Base-by-base conservation (phyloP, 2,113 vertebrate genomes). In the Bubo bubo region DNA sequence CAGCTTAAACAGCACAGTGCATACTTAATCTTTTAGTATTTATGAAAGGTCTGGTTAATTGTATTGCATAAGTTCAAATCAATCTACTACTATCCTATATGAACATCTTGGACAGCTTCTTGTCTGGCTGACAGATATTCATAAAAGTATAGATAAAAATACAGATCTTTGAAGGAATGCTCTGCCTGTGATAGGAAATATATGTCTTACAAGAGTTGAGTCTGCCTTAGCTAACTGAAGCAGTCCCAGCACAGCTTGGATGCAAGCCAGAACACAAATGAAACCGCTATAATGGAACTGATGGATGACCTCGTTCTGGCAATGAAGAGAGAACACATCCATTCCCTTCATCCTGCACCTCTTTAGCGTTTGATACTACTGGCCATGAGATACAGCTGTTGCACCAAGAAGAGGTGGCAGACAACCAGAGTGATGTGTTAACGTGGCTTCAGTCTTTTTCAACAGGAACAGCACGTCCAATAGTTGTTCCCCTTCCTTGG, bases 291-390 rank as follows among this genome's bases (percentile, higher is more conserved):
- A 79, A 50, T 35, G 71, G 66, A 93, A 76, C 76, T 91, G 95
- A 95, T 58, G 53, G 70, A 93, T 94, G 71, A 91, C 50, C 71
- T 88, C 0, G 0, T 90, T 81, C 77, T 49, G 18, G 87, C 77
- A 82, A 79, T 10, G 43, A 91, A 47, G 80, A 81, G 50, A 70
- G 59, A 84, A 91, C 80, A 91, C 12, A 85, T 95, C 74, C 41
- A 73, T 87, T 82, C 70, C 82, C 77, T 90, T 97, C 87, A 83
- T 73, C 49, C 67, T 80, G 59, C 88, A 95, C 79, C 75, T 96
- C 94, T 96, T 92, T 28, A 93, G 76, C 6, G 2, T 87, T 72
- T 77, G 60, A 73, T 80, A 84, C 28, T 45, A 32, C 63, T 73
- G 73, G 76, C 71, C 81, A 47, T 34, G 71, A 90, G 71, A 66